Conservation (phyloP, 2,888 invertebrate genomes). For the Erebia aethiops region DNA sequence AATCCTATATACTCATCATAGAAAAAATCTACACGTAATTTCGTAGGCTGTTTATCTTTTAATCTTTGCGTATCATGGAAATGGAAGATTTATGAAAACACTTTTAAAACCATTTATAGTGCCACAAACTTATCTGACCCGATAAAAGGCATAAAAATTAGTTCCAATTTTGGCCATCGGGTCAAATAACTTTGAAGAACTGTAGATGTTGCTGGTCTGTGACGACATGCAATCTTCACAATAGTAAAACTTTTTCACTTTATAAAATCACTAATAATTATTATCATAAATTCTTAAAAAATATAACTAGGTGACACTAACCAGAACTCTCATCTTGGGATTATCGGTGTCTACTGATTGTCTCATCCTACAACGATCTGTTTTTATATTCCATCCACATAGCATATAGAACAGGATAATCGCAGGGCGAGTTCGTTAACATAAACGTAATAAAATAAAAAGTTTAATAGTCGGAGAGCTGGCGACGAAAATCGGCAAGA, state of each 20-base stretch:
- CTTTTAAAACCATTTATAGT: too few relatives aligned
- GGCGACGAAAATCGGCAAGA: too few relatives aligned
- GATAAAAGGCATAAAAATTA: too few relatives aligned
- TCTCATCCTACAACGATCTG: slow-evolving; percentile 51
- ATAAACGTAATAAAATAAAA: slow-evolving; percentile 48
- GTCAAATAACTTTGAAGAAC: too few relatives aligned
- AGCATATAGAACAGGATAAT: slow-evolving; percentile 54
- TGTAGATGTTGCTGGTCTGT: too few relatives aligned
- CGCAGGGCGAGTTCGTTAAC: slow-evolving; percentile 48
- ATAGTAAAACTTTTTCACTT: slow-evolving; percentile 18
- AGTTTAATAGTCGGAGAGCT: slow-evolving; percentile 44
- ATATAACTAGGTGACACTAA: slow-evolving; percentile 51
- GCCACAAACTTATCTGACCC: too few relatives aligned
- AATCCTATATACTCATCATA: too few relatives aligned
- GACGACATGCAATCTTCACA: background rate
- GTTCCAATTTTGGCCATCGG: too few relatives aligned
- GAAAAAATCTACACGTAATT: too few relatives aligned
- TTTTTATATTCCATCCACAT: slow-evolving; percentile 64
- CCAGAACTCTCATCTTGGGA: slow-evolving; percentile 74
- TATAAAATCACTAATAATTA: slow-evolving; percentile 16
- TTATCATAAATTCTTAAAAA: slow-evolving; percentile 26
- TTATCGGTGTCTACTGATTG: slow-evolving; percentile 71
- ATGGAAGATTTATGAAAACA: too few relatives aligned
- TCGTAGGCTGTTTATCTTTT: too few relatives aligned
- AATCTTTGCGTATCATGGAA: too few relatives aligned